Conservation (phyloP, 2,888 invertebrate species). For the Esperia sulphurella region DNA sequence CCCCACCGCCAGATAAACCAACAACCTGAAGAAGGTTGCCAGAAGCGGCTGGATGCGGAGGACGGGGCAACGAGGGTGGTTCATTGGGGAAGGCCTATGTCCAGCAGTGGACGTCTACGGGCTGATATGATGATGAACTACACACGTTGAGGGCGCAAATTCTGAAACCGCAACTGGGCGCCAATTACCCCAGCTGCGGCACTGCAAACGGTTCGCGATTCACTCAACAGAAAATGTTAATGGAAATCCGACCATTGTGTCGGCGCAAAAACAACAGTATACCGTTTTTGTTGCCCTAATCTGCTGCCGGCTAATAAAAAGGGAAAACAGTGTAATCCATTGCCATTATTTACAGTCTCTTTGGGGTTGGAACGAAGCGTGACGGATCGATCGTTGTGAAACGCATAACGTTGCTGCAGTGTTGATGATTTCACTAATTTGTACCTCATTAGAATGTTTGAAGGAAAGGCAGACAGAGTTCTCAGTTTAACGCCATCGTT, state of each 20-base stretch:
- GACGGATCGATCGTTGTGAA: constrained; percentile 1
- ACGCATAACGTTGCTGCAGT: too few species aligned
- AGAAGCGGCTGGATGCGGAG: too few species aligned
- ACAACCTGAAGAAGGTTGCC: too few species aligned
- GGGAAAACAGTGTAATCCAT: constrained; percentile 48
- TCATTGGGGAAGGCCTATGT: too few species aligned
- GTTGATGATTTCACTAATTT: too few species aligned
- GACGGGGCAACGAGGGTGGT: too few species aligned
- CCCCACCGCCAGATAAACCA: too few species aligned
- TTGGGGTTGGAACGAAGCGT: constrained; percentile 3
- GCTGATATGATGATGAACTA: too few species aligned
- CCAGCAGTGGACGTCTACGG: too few species aligned
- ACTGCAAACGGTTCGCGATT: constrained; percentile 24
- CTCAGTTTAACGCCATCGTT: too few species aligned
- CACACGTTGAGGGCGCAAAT: not conserved
- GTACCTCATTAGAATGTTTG: too few species aligned
- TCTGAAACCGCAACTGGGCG: not conserved
- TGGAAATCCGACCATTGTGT: constrained; percentile 50
- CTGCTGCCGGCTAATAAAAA: constrained; percentile 49
- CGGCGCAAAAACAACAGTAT: constrained; percentile 52
- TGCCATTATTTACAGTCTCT: constrained; percentile 54
- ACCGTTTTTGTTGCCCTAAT: constrained; percentile 54
- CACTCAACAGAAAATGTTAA: constrained; percentile 55
- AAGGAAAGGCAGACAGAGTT: too few species aligned
- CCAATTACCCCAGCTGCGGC: not conserved